Conservation (phyloP, 2,797 vertebrate genomes). For the Synaphobranchus kaupii region DNA sequence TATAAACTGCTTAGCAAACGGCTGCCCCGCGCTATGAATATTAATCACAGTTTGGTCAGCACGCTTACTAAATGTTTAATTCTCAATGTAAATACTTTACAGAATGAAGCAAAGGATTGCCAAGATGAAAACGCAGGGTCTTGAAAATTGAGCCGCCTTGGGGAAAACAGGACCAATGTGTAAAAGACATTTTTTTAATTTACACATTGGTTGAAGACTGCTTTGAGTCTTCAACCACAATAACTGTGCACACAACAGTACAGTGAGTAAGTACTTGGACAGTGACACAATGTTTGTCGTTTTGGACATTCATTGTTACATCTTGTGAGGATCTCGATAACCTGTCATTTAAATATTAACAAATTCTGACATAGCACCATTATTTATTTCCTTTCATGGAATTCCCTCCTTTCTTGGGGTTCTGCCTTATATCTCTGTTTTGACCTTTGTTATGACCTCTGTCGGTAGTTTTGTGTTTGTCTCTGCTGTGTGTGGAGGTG, state of each 20-base stretch:
- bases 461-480: too few relatives aligned
- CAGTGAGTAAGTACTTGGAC: too few relatives aligned
- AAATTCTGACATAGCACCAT: not conserved
- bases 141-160: not conserved
- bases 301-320: not conserved
- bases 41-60: not conserved
- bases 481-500: too few relatives aligned
- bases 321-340: not conserved
- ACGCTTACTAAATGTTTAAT: not conserved
- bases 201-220: too few relatives aligned
- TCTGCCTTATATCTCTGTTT: not conserved
- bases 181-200: too few relatives aligned
- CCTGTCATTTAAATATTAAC: not conserved
- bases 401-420: not conserved
- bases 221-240: too few relatives aligned
- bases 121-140: not conserved
- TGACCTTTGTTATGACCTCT: not conserved
- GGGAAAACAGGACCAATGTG: too few relatives aligned
- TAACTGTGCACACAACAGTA: too few relatives aligned
- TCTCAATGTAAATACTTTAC: not conserved
- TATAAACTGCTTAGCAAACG: not conserved
- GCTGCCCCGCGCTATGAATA: not conserved
- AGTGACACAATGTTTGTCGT: not conserved
- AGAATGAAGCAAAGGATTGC: too few relatives aligned
- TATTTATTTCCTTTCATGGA: not conserved